phyloP scores from a whole-genome alignment of 2,888 invertebrate species.

The Bombylius major region DNA sequence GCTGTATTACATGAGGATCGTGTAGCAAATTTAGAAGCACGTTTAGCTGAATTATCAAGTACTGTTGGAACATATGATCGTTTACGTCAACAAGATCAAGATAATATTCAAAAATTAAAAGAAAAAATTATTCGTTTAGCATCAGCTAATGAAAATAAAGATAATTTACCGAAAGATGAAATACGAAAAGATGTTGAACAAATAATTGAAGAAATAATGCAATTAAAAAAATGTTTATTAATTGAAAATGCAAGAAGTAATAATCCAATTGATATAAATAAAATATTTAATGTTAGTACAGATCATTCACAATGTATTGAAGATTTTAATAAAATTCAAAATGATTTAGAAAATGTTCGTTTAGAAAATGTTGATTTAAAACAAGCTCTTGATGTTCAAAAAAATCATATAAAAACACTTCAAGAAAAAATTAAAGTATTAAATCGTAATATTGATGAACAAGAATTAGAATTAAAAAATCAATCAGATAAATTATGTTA shows the following conservation, averaged over 20 bases:
- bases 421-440: slow-evolving; percentile 53
- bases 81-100: slow-evolving; percentile 56
- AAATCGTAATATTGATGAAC: slow-evolving; percentile 48
- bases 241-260: slow-evolving; percentile 47
- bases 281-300: slow-evolving; percentile 37
- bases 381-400: slow-evolving; percentile 34
- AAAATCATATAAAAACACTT: slow-evolving; percentile 49
- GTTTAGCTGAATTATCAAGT: slow-evolving; percentile 64
- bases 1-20: slow-evolving; percentile 62
- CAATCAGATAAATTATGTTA: slow-evolving; percentile 45
- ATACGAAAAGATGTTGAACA: slow-evolving; percentile 39
- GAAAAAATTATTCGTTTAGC: slow-evolving; percentile 26
- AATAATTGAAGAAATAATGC: slow-evolving; percentile 51
- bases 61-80: slow-evolving; percentile 68
- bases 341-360: slow-evolving; percentile 57
- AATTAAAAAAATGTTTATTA: slow-evolving; percentile 47
- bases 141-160: slow-evolving; percentile 5
- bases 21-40: slow-evolving; percentile 61
- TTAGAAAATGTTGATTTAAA: slow-evolving; percentile 22
- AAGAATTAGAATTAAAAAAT: slow-evolving; percentile 48
- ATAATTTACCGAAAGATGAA: slow-evolving; percentile 21
- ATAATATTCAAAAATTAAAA: slow-evolving; percentile 51
- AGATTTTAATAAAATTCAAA: slow-evolving; percentile 47
- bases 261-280: slow-evolving; percentile 46
- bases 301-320: slow-evolving; percentile 48